Base-by-base conservation (phyloP, 2,888 invertebrate genomes). In the Ochropacha duplaris region DNA sequence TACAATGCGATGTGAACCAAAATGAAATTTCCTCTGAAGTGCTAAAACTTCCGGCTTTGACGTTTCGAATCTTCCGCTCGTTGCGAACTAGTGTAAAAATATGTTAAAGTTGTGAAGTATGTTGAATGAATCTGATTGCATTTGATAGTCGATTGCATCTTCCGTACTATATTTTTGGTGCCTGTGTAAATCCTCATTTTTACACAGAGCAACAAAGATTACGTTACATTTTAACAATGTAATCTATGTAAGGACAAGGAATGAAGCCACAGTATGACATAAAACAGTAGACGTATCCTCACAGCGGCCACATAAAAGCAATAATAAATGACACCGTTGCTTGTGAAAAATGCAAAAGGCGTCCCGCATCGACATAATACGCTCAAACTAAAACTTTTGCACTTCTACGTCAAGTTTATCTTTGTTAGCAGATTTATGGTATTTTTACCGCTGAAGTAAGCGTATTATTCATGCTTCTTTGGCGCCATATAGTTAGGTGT, bases 341-440 rank as follows among this genome's bases (percentile, higher is more conserved):
- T 55, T 57, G 59, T 68, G 69, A 71, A 69, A 70, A 73, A 72
- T 70, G 71, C 65, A 71, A 44, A 44, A 44, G 19, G 44, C 44
- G 44, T 44, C 44, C n/a, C 44, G 54, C 49, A 54, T 57, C 58
- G 56, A 49, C 60, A 66, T 65, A 68, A 66, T 65, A 68, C 67
- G 61, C 59, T 59, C 61, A 55, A 66, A 67, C 71, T 74, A 60
- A 75, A 80, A 81, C 71, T 82, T 80, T 74, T 66, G 71, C 72
- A 70, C 74, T 74, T 65, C 66, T 58, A 62, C 59, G 67, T 68
- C 58, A 68, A 75, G 76, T 78, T 79, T 78, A 77, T 75, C 74
- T 78, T 71, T 57, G 61, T 62, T 68, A 78, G 69, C 68, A 67
- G 77, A 81, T 84, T 84, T 83, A 82, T 76, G 72, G 62, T 59